Evolutionary conservation across 1,140 invertebrate genomes (phyloP), one percentile per base, ranked within the genome.

Genomic region (Lepidostoma basale): DNA sequence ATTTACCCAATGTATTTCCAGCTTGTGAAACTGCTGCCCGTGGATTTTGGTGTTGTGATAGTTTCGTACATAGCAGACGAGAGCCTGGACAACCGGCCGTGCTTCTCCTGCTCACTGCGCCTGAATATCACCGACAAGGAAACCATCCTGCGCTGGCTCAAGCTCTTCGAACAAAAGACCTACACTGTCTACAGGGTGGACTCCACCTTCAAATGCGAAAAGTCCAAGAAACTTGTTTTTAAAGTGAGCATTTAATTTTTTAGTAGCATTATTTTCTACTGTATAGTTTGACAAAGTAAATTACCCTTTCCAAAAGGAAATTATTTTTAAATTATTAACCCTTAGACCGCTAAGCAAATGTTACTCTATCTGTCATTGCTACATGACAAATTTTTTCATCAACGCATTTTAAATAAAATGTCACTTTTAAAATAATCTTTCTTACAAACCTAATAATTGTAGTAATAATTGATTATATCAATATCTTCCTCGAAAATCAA

Each of bases 171-270:
- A 23, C 56, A 59, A 59, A 59, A 59, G 22, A 59, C 33, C 20
- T 59, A 22, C 22, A 59, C 56, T 14, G 36, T 59, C 8, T 59
- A 59, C 22, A 22, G 56, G 14, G 56, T 59, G 9, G 56, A 59
- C 36, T 59, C 56, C 20, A 59, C 56, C 12, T 59, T 59, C 25
- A 59, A 59, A 23, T 59, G 56, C 28, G 56, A 59, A 22, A 59
- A 59, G 42, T 59, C 56, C 9, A 59, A 59, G 22, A 59, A 59
- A 23, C 56, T 59, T 12, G 56, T 59, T 22, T 59, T 59, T 5
- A 59, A 59, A 42, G 56, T 59, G 42, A 59, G 56, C 42, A 8
- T 16, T 25, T 23, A 16, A 22, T 47, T 36, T 36, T 36, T n/a
- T n/a, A n/a, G n/a, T n/a, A n/a, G n/a, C n/a, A n/a, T n/a, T n/a